Evolutionary conservation across 2,113 vertebrate species (phyloP).

Genomic region (Thymallus thymallus): DNA sequence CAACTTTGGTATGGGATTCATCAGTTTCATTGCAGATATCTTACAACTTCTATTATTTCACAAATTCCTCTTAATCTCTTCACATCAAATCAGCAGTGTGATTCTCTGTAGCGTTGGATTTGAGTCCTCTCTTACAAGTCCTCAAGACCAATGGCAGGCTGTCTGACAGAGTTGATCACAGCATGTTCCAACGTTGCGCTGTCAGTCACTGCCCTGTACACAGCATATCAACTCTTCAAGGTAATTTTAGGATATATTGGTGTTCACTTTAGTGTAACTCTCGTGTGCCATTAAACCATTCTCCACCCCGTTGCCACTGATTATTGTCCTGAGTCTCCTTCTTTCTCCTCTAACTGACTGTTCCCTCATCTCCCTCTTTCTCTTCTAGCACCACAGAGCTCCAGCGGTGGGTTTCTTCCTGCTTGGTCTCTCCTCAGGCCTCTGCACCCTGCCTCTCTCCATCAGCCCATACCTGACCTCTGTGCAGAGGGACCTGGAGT

Average conservation of each 20-base stretch:
- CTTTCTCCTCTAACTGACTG: not conserved
- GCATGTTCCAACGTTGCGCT: constrained; percentile 48
- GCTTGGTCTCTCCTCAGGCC: constrained; percentile 63
- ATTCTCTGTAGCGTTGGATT: no score
- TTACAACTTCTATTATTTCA: no score
- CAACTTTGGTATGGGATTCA: no score
- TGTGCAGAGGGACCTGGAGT: constrained; percentile 61
- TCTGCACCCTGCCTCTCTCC: constrained; percentile 37
- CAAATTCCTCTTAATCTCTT: no score
- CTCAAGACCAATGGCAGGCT: constrained; percentile 54
- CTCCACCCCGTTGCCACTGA: not conserved
- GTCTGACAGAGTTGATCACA: constrained; percentile 38
- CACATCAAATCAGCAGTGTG: no score
- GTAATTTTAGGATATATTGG: constrained; percentile 36
- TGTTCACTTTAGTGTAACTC: not conserved
- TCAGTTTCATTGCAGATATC: no score
- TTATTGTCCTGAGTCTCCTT: not conserved
- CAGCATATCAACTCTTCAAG: constrained; percentile 68
- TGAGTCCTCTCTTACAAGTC: not conserved
- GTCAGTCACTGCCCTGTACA: constrained; percentile 50
- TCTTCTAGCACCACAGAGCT: constrained; percentile 69
- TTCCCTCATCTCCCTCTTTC: constrained; percentile 14
- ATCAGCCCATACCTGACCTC: constrained; percentile 35
- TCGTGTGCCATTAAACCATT: not conserved
- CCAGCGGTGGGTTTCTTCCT: constrained; percentile 70